A percentile compares a stretch with the other conserved stretches of the same genome.
phyloP scores from a whole-genome alignment of 2,113 vertebrate species.

The Loxodonta africana region DNA sequence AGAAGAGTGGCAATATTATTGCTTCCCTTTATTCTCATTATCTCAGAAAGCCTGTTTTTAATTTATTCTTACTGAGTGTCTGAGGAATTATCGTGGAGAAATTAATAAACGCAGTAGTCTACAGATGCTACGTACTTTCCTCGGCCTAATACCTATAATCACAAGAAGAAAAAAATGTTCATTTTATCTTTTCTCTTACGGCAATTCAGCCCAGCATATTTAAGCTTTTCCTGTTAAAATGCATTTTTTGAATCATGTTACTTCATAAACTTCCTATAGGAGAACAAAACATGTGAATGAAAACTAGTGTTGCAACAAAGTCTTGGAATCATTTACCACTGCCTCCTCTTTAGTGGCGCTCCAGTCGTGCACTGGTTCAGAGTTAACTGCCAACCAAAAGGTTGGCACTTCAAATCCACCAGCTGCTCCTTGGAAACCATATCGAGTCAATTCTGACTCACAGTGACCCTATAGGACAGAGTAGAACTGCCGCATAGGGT shows the following conservation, averaged over 20 bases:
- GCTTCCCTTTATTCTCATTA: conserved; percentile 47
- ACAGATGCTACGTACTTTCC: background rate
- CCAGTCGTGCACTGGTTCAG: background rate
- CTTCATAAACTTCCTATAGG: background rate
- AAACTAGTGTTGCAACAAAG: background rate
- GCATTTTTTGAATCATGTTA: background rate
- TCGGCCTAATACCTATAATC: conserved; percentile 21
- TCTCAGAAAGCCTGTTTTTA: conserved; percentile 67
- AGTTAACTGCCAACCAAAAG: too few relatives aligned
- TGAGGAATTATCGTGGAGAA: conserved; percentile 57
- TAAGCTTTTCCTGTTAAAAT: background rate
- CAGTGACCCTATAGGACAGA: background rate
- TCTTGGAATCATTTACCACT: background rate
- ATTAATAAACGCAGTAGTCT: background rate
- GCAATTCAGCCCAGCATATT: background rate
- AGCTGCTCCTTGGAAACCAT: too few relatives aligned
- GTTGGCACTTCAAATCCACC: too few relatives aligned
- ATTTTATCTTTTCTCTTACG: background rate
- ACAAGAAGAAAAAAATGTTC: background rate
- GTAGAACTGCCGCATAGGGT: background rate
- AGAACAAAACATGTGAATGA: background rate
- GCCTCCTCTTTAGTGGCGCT: background rate
- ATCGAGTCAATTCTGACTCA: background rate
- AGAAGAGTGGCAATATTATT: conserved; percentile 45
- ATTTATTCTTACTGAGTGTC: conserved; percentile 50